A percentile compares a stretch with the other conserved stretches of the same genome.
phyloP scores from a whole-genome alignment of 2,888 invertebrate species.

The Acleris holmiana region DNA sequence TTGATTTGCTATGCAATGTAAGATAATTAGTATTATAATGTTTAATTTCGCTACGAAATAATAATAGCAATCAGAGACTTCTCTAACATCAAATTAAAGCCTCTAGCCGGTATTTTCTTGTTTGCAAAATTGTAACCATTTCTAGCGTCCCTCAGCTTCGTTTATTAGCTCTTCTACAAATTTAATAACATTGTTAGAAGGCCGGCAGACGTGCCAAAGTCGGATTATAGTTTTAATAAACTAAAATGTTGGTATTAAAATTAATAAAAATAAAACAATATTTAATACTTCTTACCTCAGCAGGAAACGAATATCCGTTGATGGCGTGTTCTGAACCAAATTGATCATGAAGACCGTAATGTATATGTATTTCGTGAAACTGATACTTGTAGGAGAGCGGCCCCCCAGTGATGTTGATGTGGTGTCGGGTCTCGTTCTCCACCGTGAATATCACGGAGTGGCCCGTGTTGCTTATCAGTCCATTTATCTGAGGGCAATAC shows the following conservation, averaged over 20 bases:
- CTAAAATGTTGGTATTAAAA: not conserved
- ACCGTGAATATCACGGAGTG: slow-evolving; percentile 97
- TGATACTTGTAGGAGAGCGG: slow-evolving; percentile 98
- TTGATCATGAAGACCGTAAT: slow-evolving; percentile 95
- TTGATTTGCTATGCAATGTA: too few relatives aligned
- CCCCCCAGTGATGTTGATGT: slow-evolving; percentile 97
- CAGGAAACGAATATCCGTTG: slow-evolving; percentile 97
- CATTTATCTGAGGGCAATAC: slow-evolving; percentile 89
- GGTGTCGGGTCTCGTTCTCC: slow-evolving; percentile 92
- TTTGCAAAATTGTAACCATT: slow-evolving; percentile 14
- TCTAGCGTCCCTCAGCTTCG: slow-evolving; percentile 6
- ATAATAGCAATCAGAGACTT: not conserved
- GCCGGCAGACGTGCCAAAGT: not conserved
- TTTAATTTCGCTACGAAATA: too few relatives aligned
- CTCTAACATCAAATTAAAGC: not conserved
- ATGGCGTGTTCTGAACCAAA: slow-evolving; percentile 98
- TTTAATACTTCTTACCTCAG: slow-evolving; percentile 94
- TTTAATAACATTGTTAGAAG: slow-evolving; percentile 14
- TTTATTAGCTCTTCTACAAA: slow-evolving; percentile 2
- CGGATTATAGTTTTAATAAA: slow-evolving; percentile 7
- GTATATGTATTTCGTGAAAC: slow-evolving; percentile 97
- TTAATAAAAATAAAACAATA: not conserved
- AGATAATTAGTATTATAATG: too few relatives aligned
- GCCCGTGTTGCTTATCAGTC: slow-evolving; percentile 95
- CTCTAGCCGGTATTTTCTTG: not conserved